phyloP scores from a whole-genome alignment of 2,113 vertebrate species.

The Anthoscopus minutus region DNA sequence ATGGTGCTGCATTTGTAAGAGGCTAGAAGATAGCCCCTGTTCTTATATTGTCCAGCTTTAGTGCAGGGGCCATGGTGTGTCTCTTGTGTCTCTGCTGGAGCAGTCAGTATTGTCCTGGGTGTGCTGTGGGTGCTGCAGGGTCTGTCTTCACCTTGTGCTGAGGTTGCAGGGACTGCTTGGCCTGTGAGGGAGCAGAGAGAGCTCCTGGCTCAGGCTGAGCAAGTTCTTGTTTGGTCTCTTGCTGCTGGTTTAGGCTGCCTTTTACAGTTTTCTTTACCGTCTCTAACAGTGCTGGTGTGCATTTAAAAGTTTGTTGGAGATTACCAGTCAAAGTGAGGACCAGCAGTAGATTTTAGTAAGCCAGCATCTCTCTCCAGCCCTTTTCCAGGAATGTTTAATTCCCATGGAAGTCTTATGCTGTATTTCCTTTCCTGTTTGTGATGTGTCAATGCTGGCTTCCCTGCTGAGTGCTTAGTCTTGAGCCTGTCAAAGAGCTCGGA shows the following conservation, averaged over 20 bases:
- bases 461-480: background rate
- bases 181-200: background rate
- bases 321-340: background rate
- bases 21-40: fast-evolving
- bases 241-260: background rate
- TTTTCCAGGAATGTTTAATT: background rate
- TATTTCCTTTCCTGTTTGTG: background rate
- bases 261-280: background rate
- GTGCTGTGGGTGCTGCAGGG: background rate
- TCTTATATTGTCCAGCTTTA: background rate
- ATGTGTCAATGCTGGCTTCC: background rate
- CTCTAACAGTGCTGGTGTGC: background rate
- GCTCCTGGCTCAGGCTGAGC: background rate
- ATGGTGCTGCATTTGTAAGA: background rate
- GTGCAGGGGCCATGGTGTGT: background rate
- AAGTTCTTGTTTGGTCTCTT: background rate
- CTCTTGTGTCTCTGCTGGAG: background rate
- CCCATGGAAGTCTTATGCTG: fast-evolving
- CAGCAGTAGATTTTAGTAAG: background rate
- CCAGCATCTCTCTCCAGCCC: background rate
- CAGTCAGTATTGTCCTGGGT: background rate
- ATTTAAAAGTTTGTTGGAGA: background rate
- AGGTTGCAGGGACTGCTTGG: background rate
- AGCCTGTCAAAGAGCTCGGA: background rate
- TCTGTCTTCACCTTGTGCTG: background rate